phyloP scores from a whole-genome alignment of 1,140 invertebrate genomes.

The Drosophila kepulauana region DNA sequence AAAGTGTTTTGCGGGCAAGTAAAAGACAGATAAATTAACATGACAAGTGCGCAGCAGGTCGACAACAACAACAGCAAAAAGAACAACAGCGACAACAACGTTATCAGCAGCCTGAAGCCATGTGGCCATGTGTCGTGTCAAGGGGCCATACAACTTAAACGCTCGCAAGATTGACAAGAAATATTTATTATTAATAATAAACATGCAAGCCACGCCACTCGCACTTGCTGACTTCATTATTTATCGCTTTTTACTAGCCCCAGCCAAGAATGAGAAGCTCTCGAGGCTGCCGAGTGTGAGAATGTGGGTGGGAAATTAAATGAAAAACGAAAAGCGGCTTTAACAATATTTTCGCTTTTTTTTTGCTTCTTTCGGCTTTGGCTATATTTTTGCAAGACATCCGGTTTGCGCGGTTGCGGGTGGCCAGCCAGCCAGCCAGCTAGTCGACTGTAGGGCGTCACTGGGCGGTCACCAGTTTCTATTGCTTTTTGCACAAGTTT shows the following conservation, averaged over 20 bases:
- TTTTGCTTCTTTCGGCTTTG: constrained; percentile 30
- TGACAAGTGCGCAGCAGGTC: constrained; percentile 61
- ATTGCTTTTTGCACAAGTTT: constrained; percentile 72
- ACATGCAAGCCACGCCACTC: constrained; percentile 75
- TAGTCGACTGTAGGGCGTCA: constrained; percentile 1
- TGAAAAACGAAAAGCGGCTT: constrained; percentile 37
- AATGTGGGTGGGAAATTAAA: constrained; percentile 41
- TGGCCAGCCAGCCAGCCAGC: not conserved
- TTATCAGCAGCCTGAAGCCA: constrained; percentile 1
- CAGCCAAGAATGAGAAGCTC: constrained; percentile 2
- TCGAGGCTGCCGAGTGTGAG: not conserved
- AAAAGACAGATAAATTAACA: constrained; percentile 72
- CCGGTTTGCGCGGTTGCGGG: constrained; percentile 44
- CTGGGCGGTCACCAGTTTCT: constrained; percentile 38
- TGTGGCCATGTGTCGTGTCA: constrained; percentile 57
- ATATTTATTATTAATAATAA: constrained; percentile 84
- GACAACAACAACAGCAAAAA: not conserved
- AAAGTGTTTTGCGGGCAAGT: constrained; percentile 12
- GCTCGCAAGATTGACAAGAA: constrained; percentile 74
- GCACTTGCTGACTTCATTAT: constrained; percentile 82
- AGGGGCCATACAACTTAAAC: constrained; percentile 69
- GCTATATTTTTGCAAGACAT: constrained; percentile 55
- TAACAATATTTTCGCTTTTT: not conserved
- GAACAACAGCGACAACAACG: constrained; percentile 1
- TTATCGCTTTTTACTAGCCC: constrained; percentile 72